phyloP scores from a whole-genome alignment of 2,113 vertebrate species.

The Bucco capensis region DNA sequence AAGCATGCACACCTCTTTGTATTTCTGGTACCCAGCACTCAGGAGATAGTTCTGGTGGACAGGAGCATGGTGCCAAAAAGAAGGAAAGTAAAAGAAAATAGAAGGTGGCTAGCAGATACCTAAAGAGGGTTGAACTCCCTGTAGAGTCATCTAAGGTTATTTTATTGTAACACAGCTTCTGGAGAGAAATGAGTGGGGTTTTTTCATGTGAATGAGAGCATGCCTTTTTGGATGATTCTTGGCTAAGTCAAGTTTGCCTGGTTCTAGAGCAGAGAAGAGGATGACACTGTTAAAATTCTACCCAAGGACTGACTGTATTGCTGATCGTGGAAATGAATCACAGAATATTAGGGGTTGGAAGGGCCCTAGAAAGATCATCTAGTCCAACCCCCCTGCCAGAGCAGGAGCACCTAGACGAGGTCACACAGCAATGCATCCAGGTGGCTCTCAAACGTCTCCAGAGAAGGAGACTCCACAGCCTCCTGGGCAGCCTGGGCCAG shows the following conservation, averaged over 20 bases:
- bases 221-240: neutral
- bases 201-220: neutral
- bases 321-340: too few species aligned
- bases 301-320: neutral
- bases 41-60: neutral
- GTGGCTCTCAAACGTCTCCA: too few species aligned
- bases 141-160: neutral
- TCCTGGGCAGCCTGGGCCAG: too few species aligned
- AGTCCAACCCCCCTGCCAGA: too few species aligned
- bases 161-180: neutral
- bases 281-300: neutral
- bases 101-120: neutral
- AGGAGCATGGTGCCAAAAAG: neutral
- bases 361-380: too few species aligned
- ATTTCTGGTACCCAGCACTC: neutral
- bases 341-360: too few species aligned
- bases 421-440: too few species aligned
- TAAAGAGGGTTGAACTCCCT: neutral
- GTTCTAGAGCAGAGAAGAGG: neutral
- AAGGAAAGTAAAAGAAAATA: neutral
- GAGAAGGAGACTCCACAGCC: too few species aligned
- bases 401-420: too few species aligned
- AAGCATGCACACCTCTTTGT: neutral
- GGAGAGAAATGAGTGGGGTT: neutral
- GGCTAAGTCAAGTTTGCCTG: neutral